Percentiles rank a stretch among this genome's conserved stretches.
phyloP scores from a whole-genome alignment of 2,888 invertebrate genomes.

The Drosophila setosimentum region DNA sequence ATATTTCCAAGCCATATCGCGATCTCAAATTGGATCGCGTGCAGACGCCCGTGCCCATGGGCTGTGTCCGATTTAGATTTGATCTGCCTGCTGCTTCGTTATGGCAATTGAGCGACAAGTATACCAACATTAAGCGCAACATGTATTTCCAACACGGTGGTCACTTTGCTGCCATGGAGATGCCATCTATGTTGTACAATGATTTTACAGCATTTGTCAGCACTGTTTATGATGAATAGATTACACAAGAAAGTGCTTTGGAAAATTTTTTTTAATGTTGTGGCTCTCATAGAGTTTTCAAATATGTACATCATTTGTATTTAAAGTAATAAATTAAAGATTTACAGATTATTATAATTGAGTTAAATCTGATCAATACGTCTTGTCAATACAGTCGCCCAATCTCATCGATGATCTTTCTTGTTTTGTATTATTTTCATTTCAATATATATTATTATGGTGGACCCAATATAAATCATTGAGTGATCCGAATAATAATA shows the following conservation, averaged over 20 bases:
- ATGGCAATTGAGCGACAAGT: conserved; percentile 87
- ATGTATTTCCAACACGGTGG: conserved; percentile 90
- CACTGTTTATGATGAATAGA: conserved; percentile 65
- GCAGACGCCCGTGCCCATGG: conserved; percentile 89
- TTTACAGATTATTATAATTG: neutral
- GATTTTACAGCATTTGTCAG: conserved; percentile 89
- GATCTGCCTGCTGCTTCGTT: conserved; percentile 88
- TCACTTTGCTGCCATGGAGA: conserved; percentile 94
- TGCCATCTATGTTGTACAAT: conserved; percentile 89
- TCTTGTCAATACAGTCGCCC: neutral
- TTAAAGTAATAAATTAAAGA: neutral
- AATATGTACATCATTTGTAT: neutral
- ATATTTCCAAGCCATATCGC: conserved; percentile 72
- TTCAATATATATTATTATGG: neutral
- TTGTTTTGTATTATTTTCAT: neutral
- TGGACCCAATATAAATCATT: neutral
- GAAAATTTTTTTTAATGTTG: neutral
- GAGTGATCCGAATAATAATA: neutral
- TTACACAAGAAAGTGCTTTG: neutral
- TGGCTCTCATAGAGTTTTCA: neutral
- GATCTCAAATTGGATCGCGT: conserved; percentile 85
- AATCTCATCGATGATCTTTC: neutral
- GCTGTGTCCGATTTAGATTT: conserved; percentile 90
- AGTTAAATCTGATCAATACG: neutral
- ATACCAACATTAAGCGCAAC: conserved; percentile 89